phyloP scores from a whole-genome alignment of 92 coral and sea anemone genomes.

The Isaurus tuberculatus region DNA sequence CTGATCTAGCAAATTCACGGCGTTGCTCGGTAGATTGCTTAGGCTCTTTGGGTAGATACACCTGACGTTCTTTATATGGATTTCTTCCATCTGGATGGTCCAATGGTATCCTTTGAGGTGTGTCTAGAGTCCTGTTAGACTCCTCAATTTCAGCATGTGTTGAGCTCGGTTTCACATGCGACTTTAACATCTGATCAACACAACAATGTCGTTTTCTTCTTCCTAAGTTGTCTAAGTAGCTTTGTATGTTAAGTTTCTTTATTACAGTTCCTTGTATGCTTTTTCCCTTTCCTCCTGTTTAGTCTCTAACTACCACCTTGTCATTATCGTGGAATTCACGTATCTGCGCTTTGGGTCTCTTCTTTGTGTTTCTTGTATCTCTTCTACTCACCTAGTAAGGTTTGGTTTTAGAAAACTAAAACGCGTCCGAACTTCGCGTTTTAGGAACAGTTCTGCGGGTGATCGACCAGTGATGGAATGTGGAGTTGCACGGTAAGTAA shows the following conservation, averaged over 20 bases:
- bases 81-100: background rate
- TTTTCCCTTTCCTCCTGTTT: slow-evolving; percentile 19
- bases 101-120: background rate
- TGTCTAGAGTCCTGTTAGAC: slow-evolving; percentile 19
- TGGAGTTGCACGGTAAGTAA: slow-evolving; percentile 52
- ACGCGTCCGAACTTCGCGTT: slow-evolving; percentile 48
- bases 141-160: slow-evolving; percentile 18
- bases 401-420: slow-evolving; percentile 58
- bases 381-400: slow-evolving; percentile 44
- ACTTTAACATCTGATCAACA: slow-evolving; percentile 21
- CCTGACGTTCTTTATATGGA: background rate
- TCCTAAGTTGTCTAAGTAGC: slow-evolving; percentile 5
- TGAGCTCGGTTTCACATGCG: background rate
- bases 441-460: slow-evolving; percentile 60
- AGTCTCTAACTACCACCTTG: slow-evolving; percentile 11
- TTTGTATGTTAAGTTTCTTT: slow-evolving; percentile 17
- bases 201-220: slow-evolving; percentile 12
- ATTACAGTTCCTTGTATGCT: slow-evolving; percentile 7
- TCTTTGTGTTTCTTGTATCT: slow-evolving; percentile 54
- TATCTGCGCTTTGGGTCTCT: slow-evolving; percentile 41
- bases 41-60: slow-evolving; percentile 15
- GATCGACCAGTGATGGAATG: slow-evolving; percentile 65
- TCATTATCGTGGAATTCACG: slow-evolving; percentile 31
- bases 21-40: slow-evolving; percentile 6
- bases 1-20: background rate